These are phyloP conservation scores for Ectropis crepuscularia DNA, from an alignment of 2,888 invertebrate genomes.

Conservation along the genomic window DNA sequence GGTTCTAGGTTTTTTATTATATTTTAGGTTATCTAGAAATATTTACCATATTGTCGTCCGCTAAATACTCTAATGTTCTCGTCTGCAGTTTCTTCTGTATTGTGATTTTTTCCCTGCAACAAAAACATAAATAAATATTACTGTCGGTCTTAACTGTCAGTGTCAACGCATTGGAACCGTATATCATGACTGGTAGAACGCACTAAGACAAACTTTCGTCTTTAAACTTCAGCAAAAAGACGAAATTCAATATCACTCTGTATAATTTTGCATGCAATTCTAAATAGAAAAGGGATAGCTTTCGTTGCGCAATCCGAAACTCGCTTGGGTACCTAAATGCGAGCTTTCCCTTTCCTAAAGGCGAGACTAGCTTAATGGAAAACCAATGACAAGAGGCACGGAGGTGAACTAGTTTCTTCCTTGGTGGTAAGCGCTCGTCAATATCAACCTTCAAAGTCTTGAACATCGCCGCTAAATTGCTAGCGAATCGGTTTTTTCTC, in stretches of 20 bases:
- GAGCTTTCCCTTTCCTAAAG: slow-evolving; percentile 13
- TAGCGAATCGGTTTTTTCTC: too few relatives aligned
- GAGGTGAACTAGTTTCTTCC: too few relatives aligned
- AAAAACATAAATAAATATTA: not conserved
- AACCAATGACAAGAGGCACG: too few relatives aligned
- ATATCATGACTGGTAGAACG: too few relatives aligned
- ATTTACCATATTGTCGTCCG: slow-evolving; percentile 30
- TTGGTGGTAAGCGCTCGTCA: too few relatives aligned
- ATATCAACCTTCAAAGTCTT: too few relatives aligned
- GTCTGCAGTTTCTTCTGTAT: slow-evolving; percentile 8
- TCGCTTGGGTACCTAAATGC: not conserved
- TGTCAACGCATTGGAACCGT: too few relatives aligned
- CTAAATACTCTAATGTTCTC: not conserved
- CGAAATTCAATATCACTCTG: not conserved
- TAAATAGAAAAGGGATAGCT: slow-evolving; percentile 6
- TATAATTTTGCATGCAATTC: not conserved
- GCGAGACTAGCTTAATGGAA: too few relatives aligned
- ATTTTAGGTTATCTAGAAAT: not conserved
- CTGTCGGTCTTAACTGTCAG: not conserved
- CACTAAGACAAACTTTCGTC: too few relatives aligned
- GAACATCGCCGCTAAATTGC: too few relatives aligned
- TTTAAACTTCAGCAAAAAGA: too few relatives aligned
- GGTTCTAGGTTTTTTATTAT: not conserved
- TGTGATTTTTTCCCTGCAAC: slow-evolving; percentile 7
- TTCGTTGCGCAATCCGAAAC: not conserved